These are phyloP conservation scores for Carassius carassius DNA, from an alignment of 2,113 vertebrate genomes.

Conservation along the genomic window DNA sequence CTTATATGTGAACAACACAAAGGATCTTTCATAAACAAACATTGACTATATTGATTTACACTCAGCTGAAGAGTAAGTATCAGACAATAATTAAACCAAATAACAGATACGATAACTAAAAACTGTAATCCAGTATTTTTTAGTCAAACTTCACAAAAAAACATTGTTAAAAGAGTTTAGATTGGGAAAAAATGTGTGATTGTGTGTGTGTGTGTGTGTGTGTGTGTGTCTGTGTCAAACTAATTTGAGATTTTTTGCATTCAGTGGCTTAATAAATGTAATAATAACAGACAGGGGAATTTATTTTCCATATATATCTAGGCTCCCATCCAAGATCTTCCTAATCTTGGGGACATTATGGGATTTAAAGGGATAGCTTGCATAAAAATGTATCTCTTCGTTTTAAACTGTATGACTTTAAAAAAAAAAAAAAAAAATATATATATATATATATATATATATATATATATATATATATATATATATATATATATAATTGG, in stretches of 20 bases:
- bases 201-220: too few species aligned
- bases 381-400: background rate
- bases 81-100: background rate
- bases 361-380: background rate
- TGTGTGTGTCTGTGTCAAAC: background rate
- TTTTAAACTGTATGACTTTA: background rate
- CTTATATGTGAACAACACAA: background rate
- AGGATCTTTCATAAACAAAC: constrained; percentile 8
- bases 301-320: too few species aligned
- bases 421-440: background rate
- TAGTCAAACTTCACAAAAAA: background rate
- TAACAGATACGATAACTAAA: background rate
- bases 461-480: too few species aligned
- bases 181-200: background rate
- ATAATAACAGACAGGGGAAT: background rate
- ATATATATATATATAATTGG: too few species aligned
- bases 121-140: background rate
- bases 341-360: background rate
- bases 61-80: background rate
- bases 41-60: background rate
- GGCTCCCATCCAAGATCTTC: too few species aligned
- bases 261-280: background rate
- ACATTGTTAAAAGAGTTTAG: background rate
- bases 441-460: too few species aligned
- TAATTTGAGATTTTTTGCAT: background rate